Percentiles rank a stretch among this genome's conserved stretches.
Conservation (phyloP, 2,888 invertebrate species). For the Apodemia duryi region DNA sequence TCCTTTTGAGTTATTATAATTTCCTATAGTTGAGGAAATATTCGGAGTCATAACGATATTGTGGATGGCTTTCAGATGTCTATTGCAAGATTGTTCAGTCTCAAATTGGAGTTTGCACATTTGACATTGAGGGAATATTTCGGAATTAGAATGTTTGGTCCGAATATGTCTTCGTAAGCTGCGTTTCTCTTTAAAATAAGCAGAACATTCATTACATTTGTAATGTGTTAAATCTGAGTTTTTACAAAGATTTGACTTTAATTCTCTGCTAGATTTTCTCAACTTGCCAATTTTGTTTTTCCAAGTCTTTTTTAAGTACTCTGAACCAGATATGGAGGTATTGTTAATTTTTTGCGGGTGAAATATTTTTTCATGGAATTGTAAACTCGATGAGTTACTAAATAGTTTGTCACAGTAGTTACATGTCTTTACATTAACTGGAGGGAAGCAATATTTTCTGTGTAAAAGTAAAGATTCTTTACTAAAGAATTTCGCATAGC, state of each 20-base stretch:
- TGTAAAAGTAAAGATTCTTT: constrained; percentile 50
- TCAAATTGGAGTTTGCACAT: constrained; percentile 62
- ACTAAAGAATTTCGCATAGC: constrained; percentile 56
- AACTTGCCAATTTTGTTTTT: constrained; percentile 35
- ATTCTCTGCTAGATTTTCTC: background rate
- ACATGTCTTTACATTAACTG: constrained; percentile 50
- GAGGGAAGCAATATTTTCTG: constrained; percentile 51
- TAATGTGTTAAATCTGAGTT: constrained; percentile 54
- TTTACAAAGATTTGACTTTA: background rate
- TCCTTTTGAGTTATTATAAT: constrained; percentile 46
- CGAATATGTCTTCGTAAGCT: constrained; percentile 61
- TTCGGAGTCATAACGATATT: background rate
- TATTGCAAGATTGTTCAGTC: constrained; percentile 64
- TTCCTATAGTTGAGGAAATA: constrained; percentile 39
- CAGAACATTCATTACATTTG: constrained; percentile 63
- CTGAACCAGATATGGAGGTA: constrained; percentile 44
- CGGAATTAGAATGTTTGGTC: constrained; percentile 56
- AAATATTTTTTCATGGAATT: constrained; percentile 58
- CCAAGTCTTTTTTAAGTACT: constrained; percentile 27
- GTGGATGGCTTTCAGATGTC: constrained; percentile 58
- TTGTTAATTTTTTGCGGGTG: constrained; percentile 50
- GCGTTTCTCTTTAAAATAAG: constrained; percentile 61
- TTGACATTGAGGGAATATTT: constrained; percentile 58
- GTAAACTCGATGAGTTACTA: constrained; percentile 55
- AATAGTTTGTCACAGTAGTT: constrained; percentile 59